Percentiles rank a stretch among this genome's conserved stretches.
Evolutionary conservation across 1,140 invertebrate genomes (phyloP).

Genomic region (Latrodectus geometricus): DNA sequence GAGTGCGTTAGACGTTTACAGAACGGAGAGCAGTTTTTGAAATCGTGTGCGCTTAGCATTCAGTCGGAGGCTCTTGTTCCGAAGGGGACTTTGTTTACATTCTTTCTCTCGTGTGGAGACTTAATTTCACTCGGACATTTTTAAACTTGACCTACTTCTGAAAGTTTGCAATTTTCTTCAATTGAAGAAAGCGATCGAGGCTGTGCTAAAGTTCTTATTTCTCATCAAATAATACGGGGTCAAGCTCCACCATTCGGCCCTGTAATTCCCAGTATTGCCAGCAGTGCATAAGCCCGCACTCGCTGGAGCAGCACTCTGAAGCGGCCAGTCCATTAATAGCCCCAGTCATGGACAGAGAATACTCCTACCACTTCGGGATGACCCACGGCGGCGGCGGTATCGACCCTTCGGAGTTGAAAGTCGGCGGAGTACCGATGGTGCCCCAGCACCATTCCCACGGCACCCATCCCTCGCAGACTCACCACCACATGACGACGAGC

Average conservation of each 20-base stretch:
- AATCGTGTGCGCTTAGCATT: neutral
- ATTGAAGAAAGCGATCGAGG: neutral
- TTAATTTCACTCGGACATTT: neutral
- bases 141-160: neutral
- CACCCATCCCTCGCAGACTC: slow-evolving; percentile 17
- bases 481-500: slow-evolving; percentile 36
- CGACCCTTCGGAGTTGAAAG: slow-evolving; percentile 62
- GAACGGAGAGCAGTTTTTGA: neutral
- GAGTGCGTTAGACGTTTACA: neutral
- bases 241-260: slow-evolving; percentile 57
- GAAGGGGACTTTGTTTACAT: neutral
- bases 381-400: slow-evolving; percentile 24
- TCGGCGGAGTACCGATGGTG: slow-evolving; percentile 25
- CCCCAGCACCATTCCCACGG: slow-evolving; percentile 54
- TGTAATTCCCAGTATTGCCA: slow-evolving; percentile 49
- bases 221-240: slow-evolving; percentile 19
- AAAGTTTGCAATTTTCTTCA: neutral
- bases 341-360: slow-evolving; percentile 63
- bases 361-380: slow-evolving; percentile 62
- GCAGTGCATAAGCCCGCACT: slow-evolving; percentile 55
- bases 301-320: slow-evolving; percentile 43
- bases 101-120: neutral
- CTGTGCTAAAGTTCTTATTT: neutral
- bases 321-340: slow-evolving; percentile 37
- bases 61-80: too few species aligned